Evolutionary conservation across 1,140 invertebrate genomes (phyloP).

Genomic region (Drosophila fuyamai): DNA sequence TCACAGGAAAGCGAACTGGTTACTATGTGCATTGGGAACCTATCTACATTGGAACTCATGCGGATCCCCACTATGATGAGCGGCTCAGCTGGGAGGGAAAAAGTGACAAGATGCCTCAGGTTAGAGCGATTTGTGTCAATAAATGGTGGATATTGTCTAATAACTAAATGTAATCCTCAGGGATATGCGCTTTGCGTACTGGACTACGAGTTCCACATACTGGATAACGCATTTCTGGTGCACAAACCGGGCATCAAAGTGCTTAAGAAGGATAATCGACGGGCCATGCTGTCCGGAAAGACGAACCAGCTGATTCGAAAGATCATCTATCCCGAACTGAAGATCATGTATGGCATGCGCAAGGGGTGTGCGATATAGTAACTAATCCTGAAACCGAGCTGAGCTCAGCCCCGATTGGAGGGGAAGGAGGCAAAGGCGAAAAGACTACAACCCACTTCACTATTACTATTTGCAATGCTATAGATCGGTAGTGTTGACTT

Average conservation of each 20-base stretch:
- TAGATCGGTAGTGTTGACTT: conserved; percentile 34
- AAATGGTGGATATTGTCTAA: too few relatives aligned
- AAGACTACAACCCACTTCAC: conserved; percentile 67
- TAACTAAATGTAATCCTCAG: conserved; percentile 84
- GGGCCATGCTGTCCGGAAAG: conserved; percentile 90
- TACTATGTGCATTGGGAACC: conserved; percentile 95
- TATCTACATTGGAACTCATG: conserved; percentile 94
- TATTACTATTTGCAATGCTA: conserved; percentile 74
- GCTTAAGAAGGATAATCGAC: conserved; percentile 90
- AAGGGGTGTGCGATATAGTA: conserved; percentile 93
- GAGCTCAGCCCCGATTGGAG: conserved; percentile 53
- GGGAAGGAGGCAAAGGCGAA: conserved; percentile 42
- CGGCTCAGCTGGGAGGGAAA: conserved; percentile 95
- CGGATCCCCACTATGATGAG: conserved; percentile 95
- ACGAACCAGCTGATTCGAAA: conserved; percentile 92
- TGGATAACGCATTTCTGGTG: conserved; percentile 95
- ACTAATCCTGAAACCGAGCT: conserved; percentile 78
- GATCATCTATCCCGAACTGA: conserved; percentile 93
- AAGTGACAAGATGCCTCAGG: conserved; percentile 97
- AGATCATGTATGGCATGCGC: conserved; percentile 91
- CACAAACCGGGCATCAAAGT: conserved; percentile 95
- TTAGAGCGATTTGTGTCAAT: too few relatives aligned
- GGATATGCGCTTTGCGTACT: conserved; percentile 94
- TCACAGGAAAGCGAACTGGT: conserved; percentile 90
- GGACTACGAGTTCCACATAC: conserved; percentile 95